phyloP scores from a whole-genome alignment of 2,797 vertebrate species.

The Pelobates cultripes region DNA sequence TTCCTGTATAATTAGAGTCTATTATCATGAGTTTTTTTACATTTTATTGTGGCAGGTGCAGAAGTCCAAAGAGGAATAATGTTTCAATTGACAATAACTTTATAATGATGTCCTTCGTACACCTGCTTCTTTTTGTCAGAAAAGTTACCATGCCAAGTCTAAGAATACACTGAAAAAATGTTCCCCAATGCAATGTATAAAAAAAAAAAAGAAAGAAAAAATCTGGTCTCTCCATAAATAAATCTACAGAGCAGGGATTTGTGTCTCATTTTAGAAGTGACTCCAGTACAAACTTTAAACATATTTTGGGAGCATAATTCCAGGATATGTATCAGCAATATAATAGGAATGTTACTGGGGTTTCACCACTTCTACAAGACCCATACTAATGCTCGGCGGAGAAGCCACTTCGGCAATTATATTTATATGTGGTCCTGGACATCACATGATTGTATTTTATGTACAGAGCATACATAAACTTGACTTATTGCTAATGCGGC shows the following conservation, averaged over 20 bases:
- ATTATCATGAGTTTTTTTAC: not conserved
- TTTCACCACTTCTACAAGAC: too few species aligned
- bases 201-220: not conserved
- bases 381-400: too few species aligned
- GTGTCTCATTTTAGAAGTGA: not conserved
- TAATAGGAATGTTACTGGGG: too few species aligned
- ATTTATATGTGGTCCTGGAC: too few species aligned
- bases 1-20: not conserved
- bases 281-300: too few species aligned
- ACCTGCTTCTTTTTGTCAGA: slow-evolving; percentile 31
- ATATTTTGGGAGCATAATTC: too few species aligned
- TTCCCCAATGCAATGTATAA: slow-evolving; percentile 1
- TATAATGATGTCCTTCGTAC: not conserved
- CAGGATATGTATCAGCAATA: too few species aligned
- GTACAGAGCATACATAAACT: too few species aligned
- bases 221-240: not conserved
- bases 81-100: not conserved
- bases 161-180: not conserved
- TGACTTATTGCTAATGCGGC: too few species aligned
- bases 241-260: not conserved
- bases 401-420: too few species aligned
- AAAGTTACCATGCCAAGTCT: not conserved
- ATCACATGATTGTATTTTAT: too few species aligned
- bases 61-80: not conserved
- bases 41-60: not conserved